phyloP scores from a whole-genome alignment of 2,797 vertebrate genomes.

The Alosa sapidissima region DNA sequence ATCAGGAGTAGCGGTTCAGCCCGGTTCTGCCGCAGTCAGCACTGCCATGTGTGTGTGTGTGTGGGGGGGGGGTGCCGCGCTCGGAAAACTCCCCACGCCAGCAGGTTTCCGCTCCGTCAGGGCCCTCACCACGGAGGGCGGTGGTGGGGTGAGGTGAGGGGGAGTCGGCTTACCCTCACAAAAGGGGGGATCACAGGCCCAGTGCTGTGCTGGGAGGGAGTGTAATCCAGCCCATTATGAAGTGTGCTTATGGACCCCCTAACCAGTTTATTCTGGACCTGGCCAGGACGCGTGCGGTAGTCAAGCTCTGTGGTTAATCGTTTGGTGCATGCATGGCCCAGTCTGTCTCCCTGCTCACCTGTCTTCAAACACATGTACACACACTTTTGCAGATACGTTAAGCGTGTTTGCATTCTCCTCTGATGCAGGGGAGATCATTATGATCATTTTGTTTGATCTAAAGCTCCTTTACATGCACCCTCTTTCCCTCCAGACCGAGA shows the following conservation, averaged over 20 bases:
- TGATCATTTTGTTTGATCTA: neutral
- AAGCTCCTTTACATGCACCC: constrained; percentile 3
- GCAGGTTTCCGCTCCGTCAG: constrained; percentile 67
- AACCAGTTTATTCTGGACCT: constrained; percentile 71
- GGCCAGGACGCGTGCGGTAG: neutral
- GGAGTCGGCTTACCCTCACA: constrained; percentile 69
- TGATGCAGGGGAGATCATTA: neutral
- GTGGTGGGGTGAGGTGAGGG: neutral
- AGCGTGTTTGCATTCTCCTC: neutral
- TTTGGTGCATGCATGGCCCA: constrained; percentile 10
- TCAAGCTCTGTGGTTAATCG: neutral
- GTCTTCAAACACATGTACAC: neutral
- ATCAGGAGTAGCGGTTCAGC: constrained; percentile 29
- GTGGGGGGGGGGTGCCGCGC: neutral
- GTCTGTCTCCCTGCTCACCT: constrained; percentile 33
- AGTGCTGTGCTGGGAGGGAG: constrained; percentile 48
- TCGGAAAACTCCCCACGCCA: constrained; percentile 72
- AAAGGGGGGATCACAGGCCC: constrained; percentile 72
- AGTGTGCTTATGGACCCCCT: constrained; percentile 42
- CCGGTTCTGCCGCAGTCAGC: constrained; percentile 73
- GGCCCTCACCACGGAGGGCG: constrained; percentile 51
- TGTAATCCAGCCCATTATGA: constrained; percentile 72
- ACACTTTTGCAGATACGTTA: neutral
- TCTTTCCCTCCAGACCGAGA: neutral
- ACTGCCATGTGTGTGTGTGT: constrained; percentile 56